Evolutionary conservation across 2,888 invertebrate genomes (phyloP).

Genomic region (Seladonia tumulorum): DNA sequence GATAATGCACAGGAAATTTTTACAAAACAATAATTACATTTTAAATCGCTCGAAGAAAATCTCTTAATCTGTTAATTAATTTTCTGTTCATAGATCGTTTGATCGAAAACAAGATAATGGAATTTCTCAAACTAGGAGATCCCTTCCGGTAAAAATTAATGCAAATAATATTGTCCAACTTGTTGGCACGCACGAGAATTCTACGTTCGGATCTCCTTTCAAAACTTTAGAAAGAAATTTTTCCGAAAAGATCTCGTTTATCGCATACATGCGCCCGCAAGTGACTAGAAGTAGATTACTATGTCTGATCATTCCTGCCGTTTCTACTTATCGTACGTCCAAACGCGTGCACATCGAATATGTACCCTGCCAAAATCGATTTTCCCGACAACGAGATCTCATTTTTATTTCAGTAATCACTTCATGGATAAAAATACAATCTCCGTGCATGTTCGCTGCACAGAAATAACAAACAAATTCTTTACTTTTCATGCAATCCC

Average conservation of each 20-base stretch:
- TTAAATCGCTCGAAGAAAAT: too few species aligned
- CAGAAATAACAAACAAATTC: background rate
- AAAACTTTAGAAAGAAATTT: background rate
- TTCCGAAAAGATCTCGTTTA: background rate
- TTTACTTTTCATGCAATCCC: background rate
- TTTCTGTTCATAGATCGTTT: too few species aligned
- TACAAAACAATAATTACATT: too few species aligned
- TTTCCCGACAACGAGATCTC: background rate
- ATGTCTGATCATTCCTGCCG: background rate
- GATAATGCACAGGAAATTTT: too few species aligned
- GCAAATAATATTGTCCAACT: too few species aligned
- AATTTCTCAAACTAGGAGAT: too few species aligned
- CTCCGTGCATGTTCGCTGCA: background rate
- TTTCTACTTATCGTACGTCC: background rate
- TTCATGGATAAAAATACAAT: background rate
- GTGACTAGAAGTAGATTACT: background rate
- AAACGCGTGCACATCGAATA: background rate
- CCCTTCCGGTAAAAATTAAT: too few species aligned
- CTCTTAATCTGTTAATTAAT: too few species aligned
- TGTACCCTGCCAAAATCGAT: background rate
- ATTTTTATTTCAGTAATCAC: background rate
- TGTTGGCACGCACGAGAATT: background rate
- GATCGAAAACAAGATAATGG: too few species aligned
- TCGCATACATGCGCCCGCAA: background rate
- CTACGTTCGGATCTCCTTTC: background rate